These are phyloP conservation scores for Menidia beryllina DNA, from an alignment of 2,113 vertebrate species.

Conservation along the genomic window DNA sequence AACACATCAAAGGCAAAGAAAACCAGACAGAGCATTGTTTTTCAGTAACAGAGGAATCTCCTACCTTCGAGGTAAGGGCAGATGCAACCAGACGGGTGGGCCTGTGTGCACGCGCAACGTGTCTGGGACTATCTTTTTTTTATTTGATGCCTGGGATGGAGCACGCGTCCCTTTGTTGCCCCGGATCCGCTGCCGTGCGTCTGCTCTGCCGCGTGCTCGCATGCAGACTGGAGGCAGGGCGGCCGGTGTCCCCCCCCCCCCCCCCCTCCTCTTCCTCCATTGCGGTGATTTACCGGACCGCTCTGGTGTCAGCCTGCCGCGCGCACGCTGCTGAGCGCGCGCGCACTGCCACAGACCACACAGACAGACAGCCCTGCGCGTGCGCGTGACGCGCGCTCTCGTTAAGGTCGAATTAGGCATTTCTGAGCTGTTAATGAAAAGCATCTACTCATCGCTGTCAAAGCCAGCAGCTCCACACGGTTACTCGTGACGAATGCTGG, in stretches of 20 bases:
- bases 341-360: neutral
- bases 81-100: conserved; percentile 32
- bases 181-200: conserved; percentile 62
- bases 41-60: conserved; percentile 22
- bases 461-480: neutral
- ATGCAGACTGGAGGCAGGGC: conserved; percentile 73
- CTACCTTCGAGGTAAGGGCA: conserved; percentile 68
- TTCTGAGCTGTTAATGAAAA: no score
- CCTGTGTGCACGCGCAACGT: conserved; percentile 2
- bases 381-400: conserved; percentile 24
- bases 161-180: conserved; percentile 25
- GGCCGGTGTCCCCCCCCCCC: conserved; percentile 80
- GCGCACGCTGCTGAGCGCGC: conserved; percentile 30
- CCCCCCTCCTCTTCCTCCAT: conserved; percentile 48
- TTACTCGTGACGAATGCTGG: no score
- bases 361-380: no score
- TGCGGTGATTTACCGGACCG: conserved; percentile 69
- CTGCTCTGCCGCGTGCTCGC: conserved; percentile 47
- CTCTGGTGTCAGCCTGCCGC: conserved; percentile 43
- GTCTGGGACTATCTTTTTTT: conserved; percentile 43
- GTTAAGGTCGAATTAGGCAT: neutral
- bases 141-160: conserved; percentile 42
- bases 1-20: neutral
- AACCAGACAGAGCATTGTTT: neutral
- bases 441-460: no score